Base-by-base conservation (phyloP, 2,888 invertebrate genomes). In the Chorisops tibialis region DNA sequence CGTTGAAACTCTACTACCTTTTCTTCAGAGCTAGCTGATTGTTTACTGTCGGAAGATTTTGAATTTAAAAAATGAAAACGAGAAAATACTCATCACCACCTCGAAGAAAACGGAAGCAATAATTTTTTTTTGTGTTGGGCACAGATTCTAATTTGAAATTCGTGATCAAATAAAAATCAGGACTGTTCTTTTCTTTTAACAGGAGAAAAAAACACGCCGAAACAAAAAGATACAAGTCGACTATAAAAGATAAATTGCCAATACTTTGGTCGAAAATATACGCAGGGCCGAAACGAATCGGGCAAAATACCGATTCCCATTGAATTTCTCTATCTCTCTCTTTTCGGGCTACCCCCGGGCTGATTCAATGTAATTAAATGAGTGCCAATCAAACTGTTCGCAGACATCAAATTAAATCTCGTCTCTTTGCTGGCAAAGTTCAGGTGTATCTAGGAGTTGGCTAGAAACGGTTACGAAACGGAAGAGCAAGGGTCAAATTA, bases 361-460 rank as follows among this genome's bases (percentile, higher is more conserved):
- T 48, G 37, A 48, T 59, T 48, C 56, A 49, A 48, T 62, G 62
- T 62, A 62, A 62, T 62, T 62, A 62, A 62, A 56, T 48, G 62
- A 62, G 56, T 62, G 62, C 62, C 62, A 62, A 62, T 62, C 62
- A 62, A 62, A 62, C 54, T 56, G 62, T 62, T 62, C 56, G 38
- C 49, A 62, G 56, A 62, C 62, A 62, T 62, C 62, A 62, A 62
- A 62, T 62, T 51, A 50, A 61, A 61, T 52, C 52, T 52, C 41
- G 56, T 56, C 56, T 56, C 24, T 35, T 43, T 45, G 16, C 18
- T 16, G 16, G 43, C 12, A 9, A 7, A n/a, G 22, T 21, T 21
- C 21, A 22, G 21, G 9, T 21, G 22, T 11, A 47, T n/a, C 6
- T 47, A 16, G 14, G 30, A 22, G 45, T 22, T 6, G n/a, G 45